These are phyloP conservation scores for Macrosiphum euphorbiae DNA, from an alignment of 2,888 invertebrate genomes.

Conservation along the genomic window DNA sequence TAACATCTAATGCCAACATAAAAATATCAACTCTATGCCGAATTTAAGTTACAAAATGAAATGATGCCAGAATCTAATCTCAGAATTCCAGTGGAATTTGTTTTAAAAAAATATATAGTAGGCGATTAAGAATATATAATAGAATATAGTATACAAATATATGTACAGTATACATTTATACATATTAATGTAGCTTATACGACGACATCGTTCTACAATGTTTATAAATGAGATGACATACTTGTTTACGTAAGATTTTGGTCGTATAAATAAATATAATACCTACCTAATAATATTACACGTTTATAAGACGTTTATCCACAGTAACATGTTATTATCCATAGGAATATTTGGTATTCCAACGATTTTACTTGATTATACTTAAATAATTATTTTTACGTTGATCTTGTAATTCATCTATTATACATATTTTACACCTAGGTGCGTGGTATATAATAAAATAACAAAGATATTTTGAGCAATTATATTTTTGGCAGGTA, in stretches of 20 bases:
- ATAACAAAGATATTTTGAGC: neutral
- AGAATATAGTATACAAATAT: neutral
- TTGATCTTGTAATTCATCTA: neutral
- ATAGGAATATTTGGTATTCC: neutral
- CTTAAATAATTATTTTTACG: neutral
- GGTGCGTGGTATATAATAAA: neutral
- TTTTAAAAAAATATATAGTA: neutral
- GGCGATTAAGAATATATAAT: neutral
- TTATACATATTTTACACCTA: too few species aligned
- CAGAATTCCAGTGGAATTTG: constrained; percentile 26
- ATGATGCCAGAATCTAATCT: constrained; percentile 34
- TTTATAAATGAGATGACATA: constrained; percentile 17
- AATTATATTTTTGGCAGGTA: neutral
- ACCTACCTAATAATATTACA: neutral
- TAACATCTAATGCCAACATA: constrained; percentile 13
- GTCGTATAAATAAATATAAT: neutral
- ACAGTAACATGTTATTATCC: neutral
- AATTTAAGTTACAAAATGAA: constrained; percentile 22
- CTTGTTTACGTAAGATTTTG: constrained; percentile 14
- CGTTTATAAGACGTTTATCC: neutral
- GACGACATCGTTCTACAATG: neutral
- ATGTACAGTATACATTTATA: neutral
- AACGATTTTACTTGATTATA: neutral
- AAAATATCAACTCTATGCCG: neutral
- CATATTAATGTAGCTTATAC: neutral